A percentile compares a stretch with the other conserved stretches of the same genome.
Conservation (phyloP, 2,797 vertebrate species). For the Ataeniobius toweri region DNA sequence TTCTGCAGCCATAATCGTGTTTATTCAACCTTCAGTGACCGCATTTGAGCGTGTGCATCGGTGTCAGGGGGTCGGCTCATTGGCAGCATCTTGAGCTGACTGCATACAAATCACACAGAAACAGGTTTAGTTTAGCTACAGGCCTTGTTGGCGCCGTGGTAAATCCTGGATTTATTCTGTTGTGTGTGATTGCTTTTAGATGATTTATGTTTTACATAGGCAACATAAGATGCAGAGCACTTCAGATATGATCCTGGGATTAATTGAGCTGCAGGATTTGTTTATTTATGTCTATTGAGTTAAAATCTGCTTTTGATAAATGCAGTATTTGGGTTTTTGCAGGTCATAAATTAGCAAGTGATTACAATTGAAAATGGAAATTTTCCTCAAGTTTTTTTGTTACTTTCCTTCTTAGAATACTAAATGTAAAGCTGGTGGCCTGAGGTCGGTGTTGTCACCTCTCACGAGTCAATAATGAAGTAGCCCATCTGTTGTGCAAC, state of each 20-base stretch:
- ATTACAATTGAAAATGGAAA: background rate
- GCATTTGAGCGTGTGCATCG: constrained; percentile 18
- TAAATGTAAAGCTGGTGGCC: constrained; percentile 7
- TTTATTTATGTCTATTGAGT: background rate
- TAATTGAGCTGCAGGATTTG: background rate
- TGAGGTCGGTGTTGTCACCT: constrained; percentile 54
- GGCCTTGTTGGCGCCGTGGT: constrained; percentile 12
- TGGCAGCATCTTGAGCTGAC: constrained; percentile 33
- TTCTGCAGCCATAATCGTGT: constrained; percentile 43
- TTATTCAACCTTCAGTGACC: constrained; percentile 42
- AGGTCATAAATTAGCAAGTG: background rate
- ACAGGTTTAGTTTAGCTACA: constrained; percentile 27
- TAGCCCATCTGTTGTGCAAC: constrained; percentile 67
- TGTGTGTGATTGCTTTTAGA: constrained; percentile 14
- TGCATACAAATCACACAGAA: constrained; percentile 30
- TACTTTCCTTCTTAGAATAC: background rate
- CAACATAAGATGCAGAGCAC: constrained; percentile 8
- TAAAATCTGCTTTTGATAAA: background rate
- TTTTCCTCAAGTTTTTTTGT: background rate
- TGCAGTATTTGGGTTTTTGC: background rate
- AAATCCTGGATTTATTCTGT: background rate
- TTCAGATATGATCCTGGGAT: constrained; percentile 12
- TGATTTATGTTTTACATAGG: constrained; percentile 23
- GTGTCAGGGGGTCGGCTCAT: constrained; percentile 31
- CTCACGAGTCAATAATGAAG: constrained; percentile 68